Evolutionary conservation across 2,797 vertebrate genomes (phyloP).

Genomic region (Rhadinocentrus ornatus): DNA sequence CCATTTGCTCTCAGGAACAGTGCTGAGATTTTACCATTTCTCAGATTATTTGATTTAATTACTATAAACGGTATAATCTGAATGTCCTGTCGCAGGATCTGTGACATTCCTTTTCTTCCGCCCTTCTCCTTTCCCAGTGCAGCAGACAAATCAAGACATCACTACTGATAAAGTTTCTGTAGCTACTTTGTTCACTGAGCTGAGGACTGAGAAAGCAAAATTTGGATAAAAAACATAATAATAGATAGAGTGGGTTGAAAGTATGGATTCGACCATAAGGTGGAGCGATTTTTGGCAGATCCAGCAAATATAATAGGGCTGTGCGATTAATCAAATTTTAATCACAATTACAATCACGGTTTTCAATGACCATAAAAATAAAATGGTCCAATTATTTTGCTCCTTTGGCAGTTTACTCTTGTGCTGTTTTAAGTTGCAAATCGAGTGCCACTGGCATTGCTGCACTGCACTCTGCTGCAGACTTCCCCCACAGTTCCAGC

Average conservation of each 20-base stretch:
- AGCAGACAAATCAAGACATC: not conserved
- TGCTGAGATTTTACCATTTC: not conserved
- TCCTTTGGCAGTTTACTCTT: too few species aligned
- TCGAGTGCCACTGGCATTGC: too few species aligned
- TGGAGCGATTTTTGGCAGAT: not conserved
- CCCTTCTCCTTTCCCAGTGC: not conserved
- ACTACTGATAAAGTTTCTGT: not conserved
- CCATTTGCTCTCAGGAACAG: not conserved
- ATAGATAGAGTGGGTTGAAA: not conserved
- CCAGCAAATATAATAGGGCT: not conserved
- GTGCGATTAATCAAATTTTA: too few species aligned
- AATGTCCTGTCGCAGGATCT: not conserved
- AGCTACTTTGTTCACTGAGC: not conserved
- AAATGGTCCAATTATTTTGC: too few species aligned
- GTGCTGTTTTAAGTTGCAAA: too few species aligned
- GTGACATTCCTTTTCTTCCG: not conserved
- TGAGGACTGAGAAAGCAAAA: not conserved
- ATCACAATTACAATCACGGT: too few species aligned
- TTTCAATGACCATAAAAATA: too few species aligned
- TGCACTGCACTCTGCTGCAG: too few species aligned
- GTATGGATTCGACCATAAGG: not conserved
- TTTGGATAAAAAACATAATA: not conserved
- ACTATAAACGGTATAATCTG: not conserved
- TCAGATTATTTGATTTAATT: not conserved
- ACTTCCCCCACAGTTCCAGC: too few species aligned